These are phyloP conservation scores for Drosophila nigromelanica DNA, from an alignment of 1,140 invertebrate species.

Conservation along the genomic window DNA sequence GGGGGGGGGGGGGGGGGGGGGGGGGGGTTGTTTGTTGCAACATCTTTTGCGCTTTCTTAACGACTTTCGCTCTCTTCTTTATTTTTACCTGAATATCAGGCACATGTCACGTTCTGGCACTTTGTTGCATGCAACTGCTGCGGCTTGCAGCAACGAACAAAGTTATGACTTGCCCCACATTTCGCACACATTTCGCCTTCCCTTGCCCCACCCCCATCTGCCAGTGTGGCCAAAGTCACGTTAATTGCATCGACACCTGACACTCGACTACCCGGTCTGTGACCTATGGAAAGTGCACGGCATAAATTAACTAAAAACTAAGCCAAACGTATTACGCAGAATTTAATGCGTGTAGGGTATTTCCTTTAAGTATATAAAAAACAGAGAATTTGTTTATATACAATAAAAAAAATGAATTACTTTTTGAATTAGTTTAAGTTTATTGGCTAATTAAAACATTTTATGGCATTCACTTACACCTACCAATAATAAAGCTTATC, in stretches of 20 bases:
- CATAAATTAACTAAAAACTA: not conserved
- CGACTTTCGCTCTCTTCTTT: conserved; percentile 50
- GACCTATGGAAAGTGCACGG: conserved; percentile 13
- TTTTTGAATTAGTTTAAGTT: too few species aligned
- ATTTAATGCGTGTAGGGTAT: too few species aligned
- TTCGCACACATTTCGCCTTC: not conserved
- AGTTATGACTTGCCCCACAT: conserved; percentile 34
- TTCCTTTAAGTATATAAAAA: too few species aligned
- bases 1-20: too few species aligned
- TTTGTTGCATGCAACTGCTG: conserved; percentile 33
- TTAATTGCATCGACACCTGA: conserved; percentile 17
- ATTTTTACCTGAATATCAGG: conserved; percentile 9
- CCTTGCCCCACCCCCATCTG: not conserved
- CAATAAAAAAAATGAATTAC: too few species aligned
- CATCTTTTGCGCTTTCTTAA: conserved; percentile 39
- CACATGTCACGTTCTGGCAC: conserved; percentile 31
- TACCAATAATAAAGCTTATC: too few species aligned
- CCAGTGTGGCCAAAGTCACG: conserved; percentile 9
- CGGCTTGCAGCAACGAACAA: conserved; percentile 18
- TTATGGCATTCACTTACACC: too few species aligned
- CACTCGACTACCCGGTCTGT: conserved; percentile 6
- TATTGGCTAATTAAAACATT: too few species aligned
- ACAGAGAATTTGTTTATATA: too few species aligned
- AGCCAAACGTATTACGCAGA: not conserved
- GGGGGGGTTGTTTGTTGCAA: conserved; percentile 7